Conservation (phyloP, 1,140 invertebrate species). For the Heliconius himera region DNA sequence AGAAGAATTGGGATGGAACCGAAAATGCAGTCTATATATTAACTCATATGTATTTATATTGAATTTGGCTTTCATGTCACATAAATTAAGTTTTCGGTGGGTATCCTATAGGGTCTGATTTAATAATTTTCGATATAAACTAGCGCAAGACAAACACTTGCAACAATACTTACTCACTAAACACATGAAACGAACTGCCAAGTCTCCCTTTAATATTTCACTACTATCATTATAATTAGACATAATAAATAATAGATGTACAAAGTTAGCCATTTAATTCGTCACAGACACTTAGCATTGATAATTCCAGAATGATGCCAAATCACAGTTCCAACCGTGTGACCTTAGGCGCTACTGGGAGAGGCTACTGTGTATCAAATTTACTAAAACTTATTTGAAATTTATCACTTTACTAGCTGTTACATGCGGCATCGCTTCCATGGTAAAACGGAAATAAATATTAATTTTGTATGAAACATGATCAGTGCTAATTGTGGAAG, state of each 20-base stretch:
- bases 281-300: constrained; percentile 19
- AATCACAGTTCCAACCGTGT: not conserved
- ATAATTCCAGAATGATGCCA: constrained; percentile 25
- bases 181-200: not conserved
- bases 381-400: not conserved
- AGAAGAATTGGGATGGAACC: no score
- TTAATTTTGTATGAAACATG: no score
- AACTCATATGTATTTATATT: no score
- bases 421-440: no score
- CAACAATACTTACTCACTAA: not conserved
- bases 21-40: no score
- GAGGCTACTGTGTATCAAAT: not conserved
- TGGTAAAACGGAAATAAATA: no score
- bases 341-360: constrained; percentile 9
- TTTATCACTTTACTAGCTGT: not conserved
- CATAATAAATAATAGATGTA: constrained; percentile 21
- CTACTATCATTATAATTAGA: constrained; percentile 9
- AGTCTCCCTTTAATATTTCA: not conserved
- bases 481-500: no score
- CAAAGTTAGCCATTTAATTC: constrained; percentile 24
- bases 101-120: no score
- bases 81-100: no score
- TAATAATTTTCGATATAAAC: not conserved
- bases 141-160: not conserved
- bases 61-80: no score